Percentiles rank a stretch among this genome's conserved stretches.
These are phyloP conservation scores for Holacanthus passer DNA, from an alignment of 2,113 vertebrate genomes.

Conservation along the genomic window DNA sequence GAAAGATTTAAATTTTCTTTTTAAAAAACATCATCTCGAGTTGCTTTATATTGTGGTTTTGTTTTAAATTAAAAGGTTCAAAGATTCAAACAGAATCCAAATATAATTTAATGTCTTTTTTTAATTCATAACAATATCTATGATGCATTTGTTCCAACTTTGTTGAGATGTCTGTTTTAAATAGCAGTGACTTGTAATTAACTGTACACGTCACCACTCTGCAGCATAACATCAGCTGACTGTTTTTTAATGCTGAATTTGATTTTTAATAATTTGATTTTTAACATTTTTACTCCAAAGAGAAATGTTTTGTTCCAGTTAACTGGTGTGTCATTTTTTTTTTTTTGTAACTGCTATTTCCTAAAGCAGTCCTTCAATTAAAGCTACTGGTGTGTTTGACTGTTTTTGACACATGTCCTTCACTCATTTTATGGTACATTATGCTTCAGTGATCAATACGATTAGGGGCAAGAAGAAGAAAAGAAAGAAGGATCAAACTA, in stretches of 20 bases:
- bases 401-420: background rate
- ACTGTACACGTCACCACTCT: background rate
- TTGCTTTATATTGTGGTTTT: constrained; percentile 31
- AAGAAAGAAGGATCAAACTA: background rate
- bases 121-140: background rate
- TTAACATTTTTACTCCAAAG: constrained; percentile 20
- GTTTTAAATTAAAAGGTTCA: constrained; percentile 14
- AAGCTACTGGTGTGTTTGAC: constrained; percentile 51
- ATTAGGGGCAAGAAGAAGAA: background rate
- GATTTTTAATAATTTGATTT: constrained; percentile 27
- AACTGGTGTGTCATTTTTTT: constrained; percentile 9
- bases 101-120: constrained; percentile 21
- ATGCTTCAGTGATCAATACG: background rate
- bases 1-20: background rate
- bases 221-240: background rate
- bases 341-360: constrained; percentile 52
- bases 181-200: background rate
- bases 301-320: constrained; percentile 3
- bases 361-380: constrained; percentile 44
- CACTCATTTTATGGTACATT: background rate
- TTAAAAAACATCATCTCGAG: background rate
- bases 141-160: background rate
- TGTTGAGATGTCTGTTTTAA: constrained; percentile 6
- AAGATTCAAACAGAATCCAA: background rate
- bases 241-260: constrained; percentile 7